Percentiles rank a stretch among this genome's conserved stretches.
These are phyloP conservation scores for Aldabrachelys gigantea DNA, from an alignment of 2,113 vertebrate genomes.

Conservation along the genomic window DNA sequence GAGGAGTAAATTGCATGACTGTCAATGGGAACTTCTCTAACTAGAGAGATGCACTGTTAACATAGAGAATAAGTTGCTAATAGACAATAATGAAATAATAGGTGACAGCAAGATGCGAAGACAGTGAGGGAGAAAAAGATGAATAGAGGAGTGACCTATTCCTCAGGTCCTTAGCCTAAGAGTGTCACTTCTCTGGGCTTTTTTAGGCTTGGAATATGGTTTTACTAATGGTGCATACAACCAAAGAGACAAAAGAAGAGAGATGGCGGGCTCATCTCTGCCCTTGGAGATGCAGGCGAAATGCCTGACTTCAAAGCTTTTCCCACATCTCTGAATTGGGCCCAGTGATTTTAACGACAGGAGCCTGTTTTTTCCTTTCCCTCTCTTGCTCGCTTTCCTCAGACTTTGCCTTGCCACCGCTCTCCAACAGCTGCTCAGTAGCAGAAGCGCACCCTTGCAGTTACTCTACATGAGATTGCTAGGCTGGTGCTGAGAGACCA, in stretches of 20 bases:
- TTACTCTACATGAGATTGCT: background rate
- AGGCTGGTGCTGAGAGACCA: background rate
- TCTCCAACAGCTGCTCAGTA: background rate
- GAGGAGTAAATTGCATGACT: background rate
- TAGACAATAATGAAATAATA: background rate
- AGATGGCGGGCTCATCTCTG: background rate
- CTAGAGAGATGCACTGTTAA: background rate
- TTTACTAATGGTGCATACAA: background rate
- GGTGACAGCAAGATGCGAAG: background rate
- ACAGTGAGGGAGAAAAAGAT: background rate
- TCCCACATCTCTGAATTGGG: background rate
- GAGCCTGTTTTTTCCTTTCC: background rate
- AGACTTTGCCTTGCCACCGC: background rate
- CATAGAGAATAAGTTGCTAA: fast-evolving
- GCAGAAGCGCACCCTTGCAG: background rate
- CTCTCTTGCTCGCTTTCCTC: background rate
- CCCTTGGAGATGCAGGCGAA: background rate
- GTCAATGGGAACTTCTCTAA: background rate
- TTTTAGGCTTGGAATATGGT: conserved; percentile 2
- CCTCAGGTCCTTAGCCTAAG: background rate
- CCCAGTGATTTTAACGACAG: background rate
- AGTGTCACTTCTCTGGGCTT: background rate
- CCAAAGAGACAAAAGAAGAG: background rate
- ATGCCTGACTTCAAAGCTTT: background rate
- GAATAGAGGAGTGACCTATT: fast-evolving